These are phyloP conservation scores for Cryptotis parvus DNA, from an alignment of 2,113 vertebrate species.

Conservation along the genomic window DNA sequence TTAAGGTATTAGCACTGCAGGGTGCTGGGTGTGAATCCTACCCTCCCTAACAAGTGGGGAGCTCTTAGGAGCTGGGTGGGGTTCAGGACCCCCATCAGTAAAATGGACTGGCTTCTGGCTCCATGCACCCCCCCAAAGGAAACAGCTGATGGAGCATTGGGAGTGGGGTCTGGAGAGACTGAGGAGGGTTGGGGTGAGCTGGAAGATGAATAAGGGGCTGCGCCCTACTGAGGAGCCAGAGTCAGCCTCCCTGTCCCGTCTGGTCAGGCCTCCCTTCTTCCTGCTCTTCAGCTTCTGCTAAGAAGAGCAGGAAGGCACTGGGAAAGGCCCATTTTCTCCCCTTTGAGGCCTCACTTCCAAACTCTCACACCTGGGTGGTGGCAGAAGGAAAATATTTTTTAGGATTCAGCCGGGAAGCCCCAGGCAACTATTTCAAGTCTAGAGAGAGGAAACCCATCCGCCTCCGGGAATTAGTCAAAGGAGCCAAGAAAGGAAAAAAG, in stretches of 20 bases:
- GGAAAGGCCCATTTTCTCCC: background rate
- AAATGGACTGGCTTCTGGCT: background rate
- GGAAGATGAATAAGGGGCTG: no score
- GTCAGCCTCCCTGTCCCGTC: background rate
- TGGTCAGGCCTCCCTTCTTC: background rate
- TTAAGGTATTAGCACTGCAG: no score
- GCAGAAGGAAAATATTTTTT: slow-evolving; percentile 58
- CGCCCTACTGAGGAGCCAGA: background rate
- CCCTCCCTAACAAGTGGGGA: background rate
- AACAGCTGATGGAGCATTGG: background rate
- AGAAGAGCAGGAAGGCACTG: background rate
- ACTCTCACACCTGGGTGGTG: background rate
- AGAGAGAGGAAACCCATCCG: slow-evolving; percentile 59
- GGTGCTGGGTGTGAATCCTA: no score
- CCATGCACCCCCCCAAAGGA: no score
- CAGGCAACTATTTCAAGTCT: slow-evolving; percentile 65
- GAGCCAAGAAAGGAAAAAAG: slow-evolving; percentile 49
- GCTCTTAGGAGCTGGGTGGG: background rate
- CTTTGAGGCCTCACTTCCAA: background rate
- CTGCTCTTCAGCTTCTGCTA: background rate
- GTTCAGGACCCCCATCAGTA: background rate
- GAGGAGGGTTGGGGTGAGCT: background rate
- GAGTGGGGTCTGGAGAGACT: background rate
- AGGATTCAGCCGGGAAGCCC: slow-evolving; percentile 45
- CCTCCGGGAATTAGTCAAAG: slow-evolving; percentile 61